Conservation (phyloP, 2,113 vertebrate species). For the Neogobius melanostomus region DNA sequence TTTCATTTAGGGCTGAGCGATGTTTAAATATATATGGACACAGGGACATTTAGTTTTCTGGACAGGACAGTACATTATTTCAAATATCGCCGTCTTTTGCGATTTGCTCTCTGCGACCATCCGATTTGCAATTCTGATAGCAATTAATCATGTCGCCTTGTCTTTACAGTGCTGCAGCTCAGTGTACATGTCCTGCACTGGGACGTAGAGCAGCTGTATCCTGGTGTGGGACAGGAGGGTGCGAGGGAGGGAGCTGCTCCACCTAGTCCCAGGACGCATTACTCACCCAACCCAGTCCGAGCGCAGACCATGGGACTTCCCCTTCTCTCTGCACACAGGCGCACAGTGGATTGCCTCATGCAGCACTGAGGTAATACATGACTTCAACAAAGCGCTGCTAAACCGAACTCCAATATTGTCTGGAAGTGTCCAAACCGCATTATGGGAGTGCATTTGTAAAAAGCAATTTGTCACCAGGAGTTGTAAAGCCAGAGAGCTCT, state of each 20-base stretch:
- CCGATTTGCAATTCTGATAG: too few relatives aligned
- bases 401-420: constrained; percentile 56
- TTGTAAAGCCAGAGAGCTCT: constrained; percentile 18
- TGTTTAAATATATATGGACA: too few relatives aligned
- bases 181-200: constrained; percentile 28
- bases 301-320: constrained; percentile 73
- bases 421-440: constrained; percentile 37
- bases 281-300: constrained; percentile 72
- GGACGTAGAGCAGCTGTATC: constrained; percentile 63
- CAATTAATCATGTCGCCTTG: too few relatives aligned
- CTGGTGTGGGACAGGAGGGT: constrained; percentile 66
- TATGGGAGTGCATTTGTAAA: constrained; percentile 34
- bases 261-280: constrained; percentile 82
- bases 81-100: too few relatives aligned
- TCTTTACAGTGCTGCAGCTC: neutral
- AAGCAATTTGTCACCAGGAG: constrained; percentile 28
- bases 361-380: constrained; percentile 73
- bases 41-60: too few relatives aligned
- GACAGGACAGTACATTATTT: too few relatives aligned
- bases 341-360: constrained; percentile 74
- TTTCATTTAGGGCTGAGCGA: too few relatives aligned
- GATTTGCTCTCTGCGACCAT: too few relatives aligned
- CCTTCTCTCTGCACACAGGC: constrained; percentile 70
- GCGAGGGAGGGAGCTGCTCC: constrained; percentile 74
- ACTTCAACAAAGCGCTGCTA: constrained; percentile 63